phyloP scores from a whole-genome alignment of 1,140 invertebrate species.

The Drosophila pallidifrons region DNA sequence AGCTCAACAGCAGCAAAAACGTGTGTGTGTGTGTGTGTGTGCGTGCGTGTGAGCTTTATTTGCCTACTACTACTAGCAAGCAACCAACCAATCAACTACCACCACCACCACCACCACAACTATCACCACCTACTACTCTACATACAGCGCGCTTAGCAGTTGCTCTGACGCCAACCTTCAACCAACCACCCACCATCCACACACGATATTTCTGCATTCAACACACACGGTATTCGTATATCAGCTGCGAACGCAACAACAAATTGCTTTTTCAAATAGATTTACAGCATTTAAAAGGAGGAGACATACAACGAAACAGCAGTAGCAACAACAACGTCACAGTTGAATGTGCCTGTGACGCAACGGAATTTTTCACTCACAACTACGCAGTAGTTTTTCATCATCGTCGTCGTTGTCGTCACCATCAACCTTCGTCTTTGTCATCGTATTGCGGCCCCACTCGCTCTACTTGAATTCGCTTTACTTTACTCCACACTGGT shows the following conservation, averaged over 20 bases:
- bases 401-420: conserved; percentile 15
- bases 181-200: conserved; percentile 63
- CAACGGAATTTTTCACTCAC: conserved; percentile 23
- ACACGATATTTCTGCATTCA: conserved; percentile 49
- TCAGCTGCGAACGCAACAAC: conserved; percentile 78
- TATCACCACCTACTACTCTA: conserved; percentile 58
- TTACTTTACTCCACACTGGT: conserved; percentile 5
- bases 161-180: conserved; percentile 63
- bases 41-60: conserved; percentile 33
- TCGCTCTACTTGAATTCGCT: conserved; percentile 10
- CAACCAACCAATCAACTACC: conserved; percentile 50
- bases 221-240: conserved; percentile 80
- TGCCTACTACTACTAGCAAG: conserved; percentile 30
- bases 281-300: conserved; percentile 58
- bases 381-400: conserved; percentile 4
- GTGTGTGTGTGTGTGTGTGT: conserved; percentile 60
- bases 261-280: conserved; percentile 79
- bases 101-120: conserved; percentile 38
- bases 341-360: conserved; percentile 52
- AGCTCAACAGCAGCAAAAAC: conserved; percentile 76
- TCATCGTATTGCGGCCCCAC: conserved; percentile 16
- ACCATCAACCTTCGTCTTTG: conserved; percentile 28
- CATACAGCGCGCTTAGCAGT: conserved; percentile 71
- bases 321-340: conserved; percentile 21
- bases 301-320: neutral